Base-by-base conservation (phyloP, 30 jellyfish, hydroid and myxozoan genomes). In the Hydra vulgaris region DNA sequence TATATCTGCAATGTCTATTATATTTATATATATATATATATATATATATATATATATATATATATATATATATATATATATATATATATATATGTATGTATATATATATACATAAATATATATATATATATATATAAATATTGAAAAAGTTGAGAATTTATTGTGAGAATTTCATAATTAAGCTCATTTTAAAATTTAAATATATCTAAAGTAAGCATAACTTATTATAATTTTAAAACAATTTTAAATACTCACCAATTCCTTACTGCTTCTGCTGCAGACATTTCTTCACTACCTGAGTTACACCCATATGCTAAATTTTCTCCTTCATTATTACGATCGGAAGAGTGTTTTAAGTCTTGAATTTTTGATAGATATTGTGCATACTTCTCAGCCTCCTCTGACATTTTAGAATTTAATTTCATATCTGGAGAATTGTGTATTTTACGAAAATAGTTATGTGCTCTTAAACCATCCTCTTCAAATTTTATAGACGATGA, bases 271-370 rank as follows among this genome's bases (percentile, higher is more conserved):
- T 86, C 95, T 25, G 81, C 93, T 3, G 95, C 98, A 18, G 96
- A 78, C 94, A 86, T 79, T 70, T 83, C 85, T n/a, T 81, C 86
- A 16, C 72, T 93, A 25, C 74, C 79, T 22, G 88, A 74, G 23
- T 86, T 75, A 76, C 98, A 92, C 66, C 81, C 87, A 84, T 79
- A 87, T 8, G 98, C 98, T 22, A 87, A 88, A 67, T 92, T 92
- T 84, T 92, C 98, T 17, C 98, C 98, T 26, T 74, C 74, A 16
- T 86, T 67, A 16, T 86, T 81, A 81, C 80, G 81, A 55, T 81
- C 81, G 7, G 54, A 26, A 53, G 98, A 83, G 74, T 87, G 98
- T 26, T 86, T 87, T 79, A 92, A 68, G 66, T 85, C 85, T 54
- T 95, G 95, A 27, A 81, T 54, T 7, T 54, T 21, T 15, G 92